Conservation (phyloP, 2,888 invertebrate genomes). For the Eurytoma adleriae region DNA sequence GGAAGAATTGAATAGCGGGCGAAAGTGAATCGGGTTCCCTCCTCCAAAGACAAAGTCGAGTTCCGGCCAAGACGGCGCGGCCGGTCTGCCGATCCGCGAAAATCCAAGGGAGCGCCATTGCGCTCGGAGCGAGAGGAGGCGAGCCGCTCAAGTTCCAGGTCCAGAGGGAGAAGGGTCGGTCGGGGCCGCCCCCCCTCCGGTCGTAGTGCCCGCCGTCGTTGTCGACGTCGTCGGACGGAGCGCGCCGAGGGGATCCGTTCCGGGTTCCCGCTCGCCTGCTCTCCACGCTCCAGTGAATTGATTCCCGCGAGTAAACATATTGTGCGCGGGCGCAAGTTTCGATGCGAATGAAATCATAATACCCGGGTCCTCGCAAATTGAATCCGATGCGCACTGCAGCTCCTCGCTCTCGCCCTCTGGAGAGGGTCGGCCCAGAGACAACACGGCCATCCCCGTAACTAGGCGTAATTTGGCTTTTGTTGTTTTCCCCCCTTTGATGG, state of each 20-base stretch:
- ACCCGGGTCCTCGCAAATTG: constrained; percentile 56
- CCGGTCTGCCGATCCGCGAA: constrained; percentile 15
- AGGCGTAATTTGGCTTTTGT: too few relatives aligned
- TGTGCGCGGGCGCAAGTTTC: constrained; percentile 59
- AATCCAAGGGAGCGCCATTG: constrained; percentile 38
- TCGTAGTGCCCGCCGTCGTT: not conserved
- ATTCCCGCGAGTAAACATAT: constrained; percentile 62
- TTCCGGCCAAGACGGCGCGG: constrained; percentile 25
- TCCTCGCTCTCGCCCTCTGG: constrained; percentile 17
- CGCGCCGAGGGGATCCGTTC: constrained; percentile 49
- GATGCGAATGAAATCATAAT: constrained; percentile 61
- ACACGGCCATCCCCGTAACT: too few relatives aligned
- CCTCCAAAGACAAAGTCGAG: constrained; percentile 22
- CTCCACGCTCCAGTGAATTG: constrained; percentile 58
- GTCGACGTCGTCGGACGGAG: constrained; percentile 36
- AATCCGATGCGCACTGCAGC: constrained; percentile 46
- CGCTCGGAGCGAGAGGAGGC: not conserved
- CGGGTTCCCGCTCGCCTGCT: constrained; percentile 21
- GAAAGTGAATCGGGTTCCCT: not conserved
- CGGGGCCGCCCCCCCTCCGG: constrained; percentile 1
- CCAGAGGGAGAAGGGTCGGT: constrained; percentile 43
- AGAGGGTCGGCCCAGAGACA: not conserved
- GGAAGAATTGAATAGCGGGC: too few relatives aligned
- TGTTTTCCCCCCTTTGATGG: too few relatives aligned
- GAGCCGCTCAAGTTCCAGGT: constrained; percentile 27